Conservation (phyloP, 2,888 invertebrate species). For the Julus scanicus region DNA sequence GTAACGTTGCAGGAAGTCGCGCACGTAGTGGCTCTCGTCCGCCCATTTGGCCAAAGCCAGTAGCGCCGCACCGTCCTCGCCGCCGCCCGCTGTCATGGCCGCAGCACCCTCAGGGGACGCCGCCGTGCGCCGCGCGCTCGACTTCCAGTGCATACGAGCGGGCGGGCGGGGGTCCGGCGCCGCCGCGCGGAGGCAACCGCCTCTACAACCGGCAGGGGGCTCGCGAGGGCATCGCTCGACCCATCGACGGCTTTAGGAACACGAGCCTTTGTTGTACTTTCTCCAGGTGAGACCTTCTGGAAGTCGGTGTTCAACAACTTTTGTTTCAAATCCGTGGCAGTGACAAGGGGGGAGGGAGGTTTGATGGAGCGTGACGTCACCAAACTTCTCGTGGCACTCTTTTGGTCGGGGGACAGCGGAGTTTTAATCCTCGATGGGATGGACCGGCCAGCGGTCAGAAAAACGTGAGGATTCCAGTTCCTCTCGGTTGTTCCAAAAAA, state of each 20-base stretch:
- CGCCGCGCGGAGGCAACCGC: neutral
- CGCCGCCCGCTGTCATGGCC: constrained; percentile 24
- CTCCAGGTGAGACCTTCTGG: neutral
- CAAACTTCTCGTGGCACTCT: neutral
- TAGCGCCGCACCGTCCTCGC: constrained; percentile 58
- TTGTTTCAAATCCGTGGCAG: neutral
- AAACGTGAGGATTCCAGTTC: neutral
- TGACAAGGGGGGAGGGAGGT: neutral
- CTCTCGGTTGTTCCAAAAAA: too few species aligned
- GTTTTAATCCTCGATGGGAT: neutral
- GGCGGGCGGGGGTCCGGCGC: neutral
- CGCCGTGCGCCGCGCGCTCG: constrained; percentile 29
- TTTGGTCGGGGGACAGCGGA: neutral
- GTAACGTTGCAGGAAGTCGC: constrained; percentile 64
- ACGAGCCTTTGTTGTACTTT: neutral
- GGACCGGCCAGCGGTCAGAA: neutral
- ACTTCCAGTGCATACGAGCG: constrained; percentile 48
- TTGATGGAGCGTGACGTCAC: too few species aligned
- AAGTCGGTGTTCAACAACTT: neutral
- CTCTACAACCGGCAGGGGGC: neutral
- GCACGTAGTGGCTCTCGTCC: constrained; percentile 63
- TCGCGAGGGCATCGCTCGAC: neutral
- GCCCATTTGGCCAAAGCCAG: constrained; percentile 62
- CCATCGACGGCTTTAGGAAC: neutral
- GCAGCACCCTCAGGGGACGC: neutral